Evolutionary conservation across 2,113 vertebrate species (phyloP), one percentile per base, ranked within the genome.

Genomic region (Athene noctua): DNA sequence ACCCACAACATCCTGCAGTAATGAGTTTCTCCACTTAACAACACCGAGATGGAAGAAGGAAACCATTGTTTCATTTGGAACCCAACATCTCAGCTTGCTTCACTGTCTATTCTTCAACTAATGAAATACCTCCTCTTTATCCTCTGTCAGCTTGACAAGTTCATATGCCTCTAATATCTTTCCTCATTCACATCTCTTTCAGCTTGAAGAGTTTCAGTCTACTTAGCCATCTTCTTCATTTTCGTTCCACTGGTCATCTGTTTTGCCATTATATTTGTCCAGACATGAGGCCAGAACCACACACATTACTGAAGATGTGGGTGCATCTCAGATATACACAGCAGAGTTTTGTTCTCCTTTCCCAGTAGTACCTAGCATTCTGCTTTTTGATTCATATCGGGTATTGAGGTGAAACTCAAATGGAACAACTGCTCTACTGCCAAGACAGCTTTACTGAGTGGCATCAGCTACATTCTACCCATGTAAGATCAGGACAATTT

Each of bases 181-280:
- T 44, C 47, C 40, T 67, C 27, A 34, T 40, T 86, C 32, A n/a
- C 18, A 40, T 7, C 6, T 68, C 55, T 75, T 80, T 8, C 6
- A 46, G 36, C 36, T 57, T 63, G 12, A 75, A 51, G 20, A 74
- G 27, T 51, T 3, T 16, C 49, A 62, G 32, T 30, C 14, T 51
- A n/a, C 61, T 70, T 27, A 30, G 36, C 20, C 0, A 0, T 4
- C 25, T 62, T 55, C 40, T 20, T 8, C 6, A 6, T 54, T 47
- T 67, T 75, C 18, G 27, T 49, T 34, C 25, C 40, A 38, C 1
- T 15, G 40, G 36, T 51, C 27, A 72, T 8, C n/a, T 27, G 38
- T 65, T 59, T 47, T 78, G n/a, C 55, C 30, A 17, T 21, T 20
- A 20, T 10, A 19, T 59, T 42, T n/a, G 23, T 49, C 42, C 15